Evolutionary conservation across 2,888 invertebrate species (phyloP).

Genomic region (Odontomyia ornata): DNA sequence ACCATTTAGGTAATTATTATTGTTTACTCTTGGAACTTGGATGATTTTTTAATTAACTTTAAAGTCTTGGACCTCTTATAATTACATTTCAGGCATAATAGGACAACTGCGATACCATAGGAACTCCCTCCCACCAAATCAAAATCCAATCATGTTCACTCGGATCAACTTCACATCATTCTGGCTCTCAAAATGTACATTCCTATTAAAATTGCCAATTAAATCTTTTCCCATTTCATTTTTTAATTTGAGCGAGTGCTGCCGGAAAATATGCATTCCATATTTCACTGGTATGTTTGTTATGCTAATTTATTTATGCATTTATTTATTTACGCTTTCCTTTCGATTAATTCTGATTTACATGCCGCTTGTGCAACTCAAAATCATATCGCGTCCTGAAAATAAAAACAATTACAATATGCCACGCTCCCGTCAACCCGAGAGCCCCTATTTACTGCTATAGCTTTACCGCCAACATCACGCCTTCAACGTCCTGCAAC

Average conservation of each 20-base stretch:
- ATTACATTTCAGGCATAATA: no score
- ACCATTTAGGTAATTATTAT: no score
- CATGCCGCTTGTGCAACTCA: background rate
- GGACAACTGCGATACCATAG: no score
- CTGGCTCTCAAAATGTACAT: background rate
- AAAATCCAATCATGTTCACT: no score
- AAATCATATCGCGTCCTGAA: background rate
- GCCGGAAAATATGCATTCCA: constrained; percentile 11
- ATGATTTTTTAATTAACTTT: no score
- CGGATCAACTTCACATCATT: background rate
- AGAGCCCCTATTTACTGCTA: no score
- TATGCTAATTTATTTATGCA: constrained; percentile 39
- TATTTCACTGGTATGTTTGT: constrained; percentile 20
- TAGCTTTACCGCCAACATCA: no score
- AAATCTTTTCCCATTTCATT: background rate
- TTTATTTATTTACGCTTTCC: constrained; percentile 41
- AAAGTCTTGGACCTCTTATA: no score
- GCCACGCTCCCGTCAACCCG: background rate
- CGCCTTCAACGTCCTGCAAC: background rate
- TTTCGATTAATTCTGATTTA: constrained; percentile 42
- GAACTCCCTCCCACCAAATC: no score
- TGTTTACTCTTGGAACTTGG: no score
- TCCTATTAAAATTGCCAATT: constrained; percentile 35
- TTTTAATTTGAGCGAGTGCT: constrained; percentile 10
- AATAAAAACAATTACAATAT: background rate